Conservation (phyloP, 2,113 vertebrate genomes). For the Puffinus mauretanicus region DNA sequence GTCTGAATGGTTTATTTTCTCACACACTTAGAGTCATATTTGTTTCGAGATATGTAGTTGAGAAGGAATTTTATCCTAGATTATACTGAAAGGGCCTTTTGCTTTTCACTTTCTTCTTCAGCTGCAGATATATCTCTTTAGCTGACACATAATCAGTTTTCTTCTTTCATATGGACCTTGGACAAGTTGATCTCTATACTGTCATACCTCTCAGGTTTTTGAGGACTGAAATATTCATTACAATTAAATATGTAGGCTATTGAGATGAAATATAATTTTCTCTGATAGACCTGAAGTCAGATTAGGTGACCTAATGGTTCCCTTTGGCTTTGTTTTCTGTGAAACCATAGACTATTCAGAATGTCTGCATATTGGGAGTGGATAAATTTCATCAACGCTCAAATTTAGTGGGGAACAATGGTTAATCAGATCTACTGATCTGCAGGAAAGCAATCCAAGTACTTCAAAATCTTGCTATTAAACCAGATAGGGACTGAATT, state of each 20-base stretch:
- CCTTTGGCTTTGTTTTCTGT: neutral
- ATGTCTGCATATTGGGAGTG: neutral
- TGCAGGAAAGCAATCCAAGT: neutral
- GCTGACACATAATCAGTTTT: neutral
- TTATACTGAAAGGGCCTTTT: neutral
- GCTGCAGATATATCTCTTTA: neutral
- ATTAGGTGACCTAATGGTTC: neutral
- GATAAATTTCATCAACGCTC: neutral
- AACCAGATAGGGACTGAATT: neutral
- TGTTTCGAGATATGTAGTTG: neutral
- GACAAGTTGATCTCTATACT: neutral
- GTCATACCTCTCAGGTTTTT: neutral
- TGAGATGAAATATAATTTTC: neutral
- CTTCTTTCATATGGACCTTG: neutral
- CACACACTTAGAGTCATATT: neutral
- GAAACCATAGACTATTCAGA: neutral
- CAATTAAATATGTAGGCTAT: neutral
- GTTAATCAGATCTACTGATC: neutral
- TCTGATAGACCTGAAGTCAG: neutral
- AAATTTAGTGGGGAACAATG: neutral
- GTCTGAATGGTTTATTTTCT: conserved; percentile 18
- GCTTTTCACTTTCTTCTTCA: neutral
- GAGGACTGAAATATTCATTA: neutral
- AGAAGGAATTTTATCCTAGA: neutral
- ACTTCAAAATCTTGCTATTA: neutral